Conservation (phyloP, 2,113 vertebrate species). For the Anguilla rostrata region DNA sequence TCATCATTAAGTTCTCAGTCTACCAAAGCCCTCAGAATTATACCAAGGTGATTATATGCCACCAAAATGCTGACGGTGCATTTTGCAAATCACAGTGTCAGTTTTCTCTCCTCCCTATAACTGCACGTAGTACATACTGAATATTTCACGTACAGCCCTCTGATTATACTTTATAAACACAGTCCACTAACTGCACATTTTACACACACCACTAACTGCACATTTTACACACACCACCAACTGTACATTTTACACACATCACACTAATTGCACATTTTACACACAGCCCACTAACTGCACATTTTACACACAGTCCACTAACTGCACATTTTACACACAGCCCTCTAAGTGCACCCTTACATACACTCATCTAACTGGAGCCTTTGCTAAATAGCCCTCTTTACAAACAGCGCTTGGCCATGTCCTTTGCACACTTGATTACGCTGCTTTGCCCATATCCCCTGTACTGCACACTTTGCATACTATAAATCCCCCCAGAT, state of each 20-base stretch:
- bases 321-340: too few relatives aligned
- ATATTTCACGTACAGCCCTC: neutral
- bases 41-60: neutral
- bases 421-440: neutral
- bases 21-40: neutral
- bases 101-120: neutral
- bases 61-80: neutral
- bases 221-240: neutral
- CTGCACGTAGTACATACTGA: neutral
- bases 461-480: neutral
- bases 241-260: neutral
- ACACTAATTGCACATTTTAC: too few relatives aligned
- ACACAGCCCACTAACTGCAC: too few relatives aligned
- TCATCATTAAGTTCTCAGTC: constrained; percentile 3
- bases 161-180: neutral
- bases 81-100: neutral
- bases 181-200: neutral
- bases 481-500: neutral
- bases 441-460: neutral
- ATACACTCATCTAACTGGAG: neutral
- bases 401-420: too few relatives aligned
- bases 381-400: too few relatives aligned
- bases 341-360: too few relatives aligned
- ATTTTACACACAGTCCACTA: too few relatives aligned
- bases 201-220: neutral